Conservation (phyloP, 2,113 vertebrate genomes). For the Tetrao urogallus region DNA sequence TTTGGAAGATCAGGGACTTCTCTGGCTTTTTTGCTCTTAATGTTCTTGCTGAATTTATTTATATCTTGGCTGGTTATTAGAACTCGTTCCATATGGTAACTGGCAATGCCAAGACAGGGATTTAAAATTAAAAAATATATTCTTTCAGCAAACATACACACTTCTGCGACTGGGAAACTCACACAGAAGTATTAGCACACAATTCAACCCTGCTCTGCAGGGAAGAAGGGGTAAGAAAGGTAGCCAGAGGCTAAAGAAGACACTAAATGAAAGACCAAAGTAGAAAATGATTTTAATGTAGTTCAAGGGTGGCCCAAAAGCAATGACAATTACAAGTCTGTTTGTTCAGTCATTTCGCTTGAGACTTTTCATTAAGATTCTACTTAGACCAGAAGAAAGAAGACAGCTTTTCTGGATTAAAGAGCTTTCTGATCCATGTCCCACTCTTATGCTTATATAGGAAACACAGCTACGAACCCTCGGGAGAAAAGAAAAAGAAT, state of each 20-base stretch:
- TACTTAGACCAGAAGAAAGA: neutral
- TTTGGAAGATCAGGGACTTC: constrained; percentile 39
- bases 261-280: neutral
- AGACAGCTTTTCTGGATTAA: constrained; percentile 48
- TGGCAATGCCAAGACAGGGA: constrained; percentile 53
- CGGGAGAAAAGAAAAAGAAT: neutral
- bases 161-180: constrained; percentile 1
- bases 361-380: constrained; percentile 11
- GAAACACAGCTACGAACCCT: neutral
- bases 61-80: constrained; percentile 67
- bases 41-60: constrained; percentile 68
- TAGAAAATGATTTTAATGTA: neutral
- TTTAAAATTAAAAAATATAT: constrained; percentile 48
- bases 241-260: neutral
- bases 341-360: neutral
- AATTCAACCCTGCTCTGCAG: constrained; percentile 2
- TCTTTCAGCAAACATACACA: constrained; percentile 23
- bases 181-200: neutral
- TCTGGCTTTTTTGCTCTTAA: constrained; percentile 22
- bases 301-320: constrained; percentile 30
- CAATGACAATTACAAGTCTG: neutral
- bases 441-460: constrained; percentile 5
- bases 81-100: constrained; percentile 71
- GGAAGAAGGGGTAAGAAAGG: neutral
- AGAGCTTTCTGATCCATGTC: neutral